Percentiles rank a stretch among this genome's conserved stretches.
phyloP scores from a whole-genome alignment of 1,140 invertebrate genomes.

The Zaprionus gabonicus region DNA sequence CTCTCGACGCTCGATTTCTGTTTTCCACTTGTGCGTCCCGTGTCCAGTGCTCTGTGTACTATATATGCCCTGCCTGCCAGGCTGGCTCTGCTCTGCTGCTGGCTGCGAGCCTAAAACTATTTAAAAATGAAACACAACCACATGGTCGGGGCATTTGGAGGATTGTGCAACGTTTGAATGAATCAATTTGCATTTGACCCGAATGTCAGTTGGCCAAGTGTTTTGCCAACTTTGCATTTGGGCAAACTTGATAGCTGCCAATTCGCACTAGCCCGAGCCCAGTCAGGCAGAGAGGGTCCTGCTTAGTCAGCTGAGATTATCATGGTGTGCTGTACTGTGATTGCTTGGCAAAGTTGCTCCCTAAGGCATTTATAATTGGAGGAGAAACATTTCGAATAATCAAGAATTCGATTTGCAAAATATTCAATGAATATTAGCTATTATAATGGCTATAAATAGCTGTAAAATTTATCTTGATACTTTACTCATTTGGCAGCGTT shows the following conservation, averaged over 20 bases:
- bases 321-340: neutral
- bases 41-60: neutral
- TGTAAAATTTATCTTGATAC: neutral
- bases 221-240: conserved; percentile 35
- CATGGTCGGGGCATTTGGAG: conserved; percentile 16
- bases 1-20: neutral
- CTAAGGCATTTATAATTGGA: neutral
- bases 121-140: conserved; percentile 59
- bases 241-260: conserved; percentile 7
- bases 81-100: conserved; percentile 1
- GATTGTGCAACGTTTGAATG: conserved; percentile 47
- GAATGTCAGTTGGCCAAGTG: conserved; percentile 33
- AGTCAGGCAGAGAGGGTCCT: neutral
- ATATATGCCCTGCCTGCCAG: conserved; percentile 11
- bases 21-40: neutral
- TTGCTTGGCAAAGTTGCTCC: neutral
- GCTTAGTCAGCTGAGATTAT: neutral
- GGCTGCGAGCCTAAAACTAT: conserved; percentile 36
- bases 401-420: neutral
- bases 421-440: conserved; percentile 5
- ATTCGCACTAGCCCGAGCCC: neutral
- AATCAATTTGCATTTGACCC: conserved; percentile 70
- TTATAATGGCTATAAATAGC: neutral
- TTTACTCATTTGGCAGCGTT: too few relatives aligned
- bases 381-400: neutral